phyloP scores from a whole-genome alignment of 2,888 invertebrate genomes.

The Tridacna gigas region DNA sequence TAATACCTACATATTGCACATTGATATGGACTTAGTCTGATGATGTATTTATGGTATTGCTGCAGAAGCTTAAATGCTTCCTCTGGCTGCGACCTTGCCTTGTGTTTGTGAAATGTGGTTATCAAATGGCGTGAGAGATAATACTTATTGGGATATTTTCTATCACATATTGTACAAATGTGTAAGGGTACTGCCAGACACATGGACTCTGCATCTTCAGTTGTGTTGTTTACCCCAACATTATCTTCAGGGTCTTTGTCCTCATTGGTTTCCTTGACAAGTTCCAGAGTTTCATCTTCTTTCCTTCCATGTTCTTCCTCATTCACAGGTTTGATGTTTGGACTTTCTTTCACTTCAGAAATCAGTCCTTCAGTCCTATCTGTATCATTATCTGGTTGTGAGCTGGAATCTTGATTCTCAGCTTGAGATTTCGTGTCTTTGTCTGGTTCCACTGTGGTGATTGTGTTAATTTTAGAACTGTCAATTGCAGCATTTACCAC shows the following conservation, averaged over 20 bases:
- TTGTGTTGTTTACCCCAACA: background rate
- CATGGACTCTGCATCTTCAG: constrained; percentile 20
- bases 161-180: constrained; percentile 79
- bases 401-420: background rate
- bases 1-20: constrained; percentile 94
- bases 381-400: background rate
- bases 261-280: constrained; percentile 30
- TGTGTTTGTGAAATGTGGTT: constrained; percentile 93
- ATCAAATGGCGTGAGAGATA: constrained; percentile 87
- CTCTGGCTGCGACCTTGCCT: constrained; percentile 86
- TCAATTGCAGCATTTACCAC: background rate
- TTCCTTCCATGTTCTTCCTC: background rate
- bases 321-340: constrained; percentile 6
- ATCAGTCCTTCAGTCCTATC: background rate
- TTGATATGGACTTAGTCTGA: constrained; percentile 93
- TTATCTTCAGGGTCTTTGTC: background rate
- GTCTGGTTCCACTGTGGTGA: background rate
- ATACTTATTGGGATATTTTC: constrained; percentile 79
- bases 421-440: background rate
- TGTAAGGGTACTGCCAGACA: constrained; percentile 23
- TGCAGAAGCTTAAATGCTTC: constrained; percentile 88
- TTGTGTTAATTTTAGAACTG: background rate
- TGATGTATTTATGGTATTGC: constrained; percentile 91
- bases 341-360: background rate
- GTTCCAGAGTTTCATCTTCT: constrained; percentile 23